A percentile compares a stretch with the other conserved stretches of the same genome.
These are phyloP conservation scores for Melinaea menophilus DNA, from an alignment of 2,888 invertebrate species.

Conservation along the genomic window DNA sequence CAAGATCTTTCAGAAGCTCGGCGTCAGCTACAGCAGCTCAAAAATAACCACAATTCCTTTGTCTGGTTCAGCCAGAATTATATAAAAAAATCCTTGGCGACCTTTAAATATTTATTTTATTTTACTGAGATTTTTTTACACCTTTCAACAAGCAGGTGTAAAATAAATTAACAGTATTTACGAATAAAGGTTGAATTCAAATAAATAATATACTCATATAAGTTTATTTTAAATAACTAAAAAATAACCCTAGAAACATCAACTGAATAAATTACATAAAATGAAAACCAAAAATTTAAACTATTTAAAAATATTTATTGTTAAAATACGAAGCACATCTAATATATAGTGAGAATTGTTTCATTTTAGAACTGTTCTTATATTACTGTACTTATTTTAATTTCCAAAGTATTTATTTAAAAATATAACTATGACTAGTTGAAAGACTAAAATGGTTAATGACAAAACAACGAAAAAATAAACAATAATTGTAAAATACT, in stretches of 20 bases:
- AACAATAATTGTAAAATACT: conserved; percentile 7
- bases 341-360: not conserved
- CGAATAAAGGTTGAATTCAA: too few species aligned
- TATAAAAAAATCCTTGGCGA: too few species aligned
- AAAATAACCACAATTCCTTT: too few species aligned
- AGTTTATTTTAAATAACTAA: conserved; percentile 17
- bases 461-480: conserved; percentile 11
- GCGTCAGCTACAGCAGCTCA: too few species aligned
- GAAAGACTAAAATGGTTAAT: conserved; percentile 19
- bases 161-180: too few species aligned
- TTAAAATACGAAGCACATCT: not conserved
- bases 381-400: not conserved
- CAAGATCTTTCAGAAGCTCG: too few species aligned
- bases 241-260: conserved; percentile 27
- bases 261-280: conserved; percentile 15
- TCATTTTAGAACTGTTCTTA: not conserved
- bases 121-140: too few species aligned
- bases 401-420: not conserved
- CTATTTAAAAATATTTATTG: not conserved
- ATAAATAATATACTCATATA: too few species aligned
- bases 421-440: conserved; percentile 25
- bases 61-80: too few species aligned
- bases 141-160: too few species aligned
- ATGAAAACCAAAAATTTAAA: not conserved
- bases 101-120: too few species aligned